Conservation (phyloP, 2,797 vertebrate species). For the Staurois parvus region DNA sequence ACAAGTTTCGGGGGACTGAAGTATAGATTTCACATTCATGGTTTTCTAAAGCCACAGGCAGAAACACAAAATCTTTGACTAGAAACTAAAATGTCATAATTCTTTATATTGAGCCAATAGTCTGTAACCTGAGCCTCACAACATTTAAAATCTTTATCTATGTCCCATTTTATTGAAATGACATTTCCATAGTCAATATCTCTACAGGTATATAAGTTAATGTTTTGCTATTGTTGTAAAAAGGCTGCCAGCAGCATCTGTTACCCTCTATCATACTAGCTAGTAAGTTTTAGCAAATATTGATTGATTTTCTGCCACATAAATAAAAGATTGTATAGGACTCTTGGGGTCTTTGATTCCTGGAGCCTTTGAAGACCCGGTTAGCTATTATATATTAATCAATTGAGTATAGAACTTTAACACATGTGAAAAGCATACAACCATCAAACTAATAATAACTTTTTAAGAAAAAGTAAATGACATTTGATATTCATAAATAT, state of each 20-base stretch:
- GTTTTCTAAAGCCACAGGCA: too few species aligned
- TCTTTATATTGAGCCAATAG: neutral
- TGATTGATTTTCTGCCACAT: conserved; percentile 57
- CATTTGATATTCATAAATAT: too few species aligned
- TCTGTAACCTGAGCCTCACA: too few species aligned
- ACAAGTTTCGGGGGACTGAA: too few species aligned
- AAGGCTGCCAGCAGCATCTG: neutral
- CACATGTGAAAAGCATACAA: conserved; percentile 32
- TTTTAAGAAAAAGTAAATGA: conserved; percentile 5
- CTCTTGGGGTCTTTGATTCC: conserved; percentile 47
- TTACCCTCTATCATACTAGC: conserved; percentile 16
- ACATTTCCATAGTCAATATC: too few species aligned
- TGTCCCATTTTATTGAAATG: too few species aligned
- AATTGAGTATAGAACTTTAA: conserved; percentile 19
- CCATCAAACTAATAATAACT: conserved; percentile 25
- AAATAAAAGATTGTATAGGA: conserved; percentile 54
- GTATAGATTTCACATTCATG: neutral
- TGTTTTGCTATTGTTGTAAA: conserved; percentile 2
- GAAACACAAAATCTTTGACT: too few species aligned
- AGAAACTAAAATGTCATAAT: too few species aligned
- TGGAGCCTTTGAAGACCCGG: conserved; percentile 50
- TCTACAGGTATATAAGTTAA: too few species aligned
- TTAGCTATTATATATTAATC: conserved; percentile 57
- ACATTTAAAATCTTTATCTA: neutral
- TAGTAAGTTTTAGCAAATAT: conserved; percentile 31